Evolutionary conservation across 2,888 invertebrate genomes (phyloP), one percentile per base, ranked within the genome.

Genomic region (Pyrgus malvae): DNA sequence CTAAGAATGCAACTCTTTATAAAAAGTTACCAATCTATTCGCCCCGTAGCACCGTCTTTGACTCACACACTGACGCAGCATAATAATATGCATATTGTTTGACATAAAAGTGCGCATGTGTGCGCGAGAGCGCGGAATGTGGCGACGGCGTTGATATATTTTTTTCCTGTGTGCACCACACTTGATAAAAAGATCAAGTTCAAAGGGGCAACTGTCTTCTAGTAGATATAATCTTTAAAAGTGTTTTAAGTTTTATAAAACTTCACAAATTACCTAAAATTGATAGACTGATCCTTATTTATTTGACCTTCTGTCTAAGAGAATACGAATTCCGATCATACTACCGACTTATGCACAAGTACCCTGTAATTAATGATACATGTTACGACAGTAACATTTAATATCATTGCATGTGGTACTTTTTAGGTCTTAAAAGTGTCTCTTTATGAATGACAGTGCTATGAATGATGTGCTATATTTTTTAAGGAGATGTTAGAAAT

Each of bases 161-260:
- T 68, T 70, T 68, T 69, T 71, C 72, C 12, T 72, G 70, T 74
- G 68, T 70, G 74, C 45, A 76, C 67, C 71, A 73, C 75, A 71
- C 74, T 78, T 80, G 87, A 88, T 88, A 88, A 86, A 83, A 80
- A 84, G 80, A 87, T 86, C 86, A 88, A 88, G 88, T 87, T 87
- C 87, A 87, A 82, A 86, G 81, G 84, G 83, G 72, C 79, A 78
- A 72, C 68, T 70, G 67, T 66, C 68, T 67, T 40, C 46, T 54
- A 59, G 61, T 61, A 66, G 67, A 69, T 74, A 77, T 77, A 46
- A 25, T 63, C 55, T 46, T 54, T 40, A 23, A 17, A 45, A 45
- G 16, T 9, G 9, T 9, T 3, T 23, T 42, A 27, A n/a, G 11
- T 19, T n/a, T 19, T 19, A 16, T 16, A 16, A 42, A n/a, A n/a